These are phyloP conservation scores for Thyatira batis DNA, from an alignment of 2,888 invertebrate genomes.

Conservation along the genomic window DNA sequence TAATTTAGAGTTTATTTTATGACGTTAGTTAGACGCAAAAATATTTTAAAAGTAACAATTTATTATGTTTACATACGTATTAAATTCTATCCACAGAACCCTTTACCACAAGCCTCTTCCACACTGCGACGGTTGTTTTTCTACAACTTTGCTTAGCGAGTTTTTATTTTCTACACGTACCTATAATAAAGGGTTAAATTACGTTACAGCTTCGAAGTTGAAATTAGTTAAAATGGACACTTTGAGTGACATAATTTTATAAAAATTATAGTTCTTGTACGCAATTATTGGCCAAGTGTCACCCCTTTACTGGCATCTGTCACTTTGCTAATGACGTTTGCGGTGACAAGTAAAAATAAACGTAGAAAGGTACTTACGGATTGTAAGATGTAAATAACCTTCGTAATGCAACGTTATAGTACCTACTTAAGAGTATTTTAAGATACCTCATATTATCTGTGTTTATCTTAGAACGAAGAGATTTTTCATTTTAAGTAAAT, in stretches of 20 bases:
- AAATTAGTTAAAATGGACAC: slow-evolving; percentile 18
- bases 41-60: too few species aligned
- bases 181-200: slow-evolving; percentile 32
- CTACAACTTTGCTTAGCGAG: neutral
- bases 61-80: too few species aligned
- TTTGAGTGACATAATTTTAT: slow-evolving; percentile 45
- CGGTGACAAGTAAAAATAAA: slow-evolving; percentile 29
- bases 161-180: slow-evolving; percentile 22
- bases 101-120: neutral
- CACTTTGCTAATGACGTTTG: slow-evolving; percentile 48
- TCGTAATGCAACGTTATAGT: too few species aligned
- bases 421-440: too few species aligned
- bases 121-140: neutral
- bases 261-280: slow-evolving; percentile 45
- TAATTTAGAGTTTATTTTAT: too few species aligned
- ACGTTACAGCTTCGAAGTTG: slow-evolving; percentile 10
- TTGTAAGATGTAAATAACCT: too few species aligned
- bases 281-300: slow-evolving; percentile 44
- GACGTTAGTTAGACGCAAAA: too few species aligned
- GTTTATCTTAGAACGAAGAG: too few species aligned
- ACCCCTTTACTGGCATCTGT: slow-evolving; percentile 60
- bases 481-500: too few species aligned
- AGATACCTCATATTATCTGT: too few species aligned
- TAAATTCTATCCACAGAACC: neutral
- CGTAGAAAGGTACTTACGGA: neutral